phyloP scores from a whole-genome alignment of 2,113 vertebrate species.

The Nymphicus hollandicus region DNA sequence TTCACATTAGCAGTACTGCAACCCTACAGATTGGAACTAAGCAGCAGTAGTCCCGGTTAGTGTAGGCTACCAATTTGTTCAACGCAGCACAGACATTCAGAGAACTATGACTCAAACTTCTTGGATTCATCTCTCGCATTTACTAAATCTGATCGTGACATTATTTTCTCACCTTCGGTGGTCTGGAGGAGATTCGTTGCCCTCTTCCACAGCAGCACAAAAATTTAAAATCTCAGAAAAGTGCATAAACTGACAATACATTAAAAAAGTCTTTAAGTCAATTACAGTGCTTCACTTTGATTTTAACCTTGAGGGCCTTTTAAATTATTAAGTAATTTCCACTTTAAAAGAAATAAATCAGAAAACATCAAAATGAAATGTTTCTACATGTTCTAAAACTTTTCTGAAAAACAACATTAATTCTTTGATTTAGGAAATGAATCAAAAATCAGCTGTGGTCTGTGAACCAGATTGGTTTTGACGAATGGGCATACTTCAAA shows the following conservation, averaged over 20 bases:
- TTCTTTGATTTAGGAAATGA: not conserved
- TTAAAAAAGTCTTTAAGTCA: not conserved
- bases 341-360: not conserved
- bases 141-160: not conserved
- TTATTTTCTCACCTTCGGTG: not conserved
- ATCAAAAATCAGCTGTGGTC: not conserved
- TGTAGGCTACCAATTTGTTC: not conserved
- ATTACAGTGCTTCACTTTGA: not conserved
- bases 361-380: not conserved
- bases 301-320: not conserved
- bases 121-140: not conserved
- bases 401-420: not conserved
- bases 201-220: not conserved
- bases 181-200: not conserved
- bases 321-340: constrained; percentile 18
- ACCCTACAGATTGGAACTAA: not conserved
- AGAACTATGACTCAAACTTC: not conserved
- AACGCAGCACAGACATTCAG: not conserved
- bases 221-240: not conserved
- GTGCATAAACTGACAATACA: not conserved
- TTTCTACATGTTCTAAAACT: not conserved
- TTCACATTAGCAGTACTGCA: not conserved
- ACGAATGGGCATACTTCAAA: not conserved
- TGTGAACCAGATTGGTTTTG: not conserved
- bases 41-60: not conserved